Percentiles rank a stretch among this genome's conserved stretches.
Evolutionary conservation across 2,797 vertebrate species (phyloP).

Genomic region (Schizopygopsis pylzovi): DNA sequence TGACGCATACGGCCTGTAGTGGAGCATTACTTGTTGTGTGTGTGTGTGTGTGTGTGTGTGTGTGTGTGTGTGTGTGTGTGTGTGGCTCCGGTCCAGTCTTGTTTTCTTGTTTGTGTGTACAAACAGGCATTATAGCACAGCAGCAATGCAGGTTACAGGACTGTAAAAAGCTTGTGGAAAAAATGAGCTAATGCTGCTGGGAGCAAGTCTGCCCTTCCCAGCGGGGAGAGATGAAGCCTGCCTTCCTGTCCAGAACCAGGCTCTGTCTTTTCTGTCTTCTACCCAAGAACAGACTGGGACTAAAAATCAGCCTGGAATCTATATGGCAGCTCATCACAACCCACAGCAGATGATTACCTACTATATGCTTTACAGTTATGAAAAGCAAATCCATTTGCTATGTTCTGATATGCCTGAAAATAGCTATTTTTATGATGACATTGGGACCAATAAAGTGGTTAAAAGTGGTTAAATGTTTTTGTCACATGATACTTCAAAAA

Average conservation of each 20-base stretch:
- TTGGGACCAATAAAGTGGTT: neutral
- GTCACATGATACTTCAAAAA: neutral
- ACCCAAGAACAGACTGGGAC: neutral
- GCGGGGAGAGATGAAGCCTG: slow-evolving; percentile 51
- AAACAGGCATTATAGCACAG: slow-evolving; percentile 69
- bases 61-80: slow-evolving; percentile 46
- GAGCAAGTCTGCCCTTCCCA: slow-evolving; percentile 58
- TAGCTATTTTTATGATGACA: neutral
- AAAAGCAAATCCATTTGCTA: no score
- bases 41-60: slow-evolving; percentile 61
- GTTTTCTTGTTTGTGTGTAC: slow-evolving; percentile 73
- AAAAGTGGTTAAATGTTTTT: neutral
- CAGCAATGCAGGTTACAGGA: slow-evolving; percentile 74
- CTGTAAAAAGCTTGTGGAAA: slow-evolving; percentile 79
- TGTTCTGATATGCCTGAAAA: neutral
- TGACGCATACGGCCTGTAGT: slow-evolving; percentile 69
- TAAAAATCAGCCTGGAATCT: neutral
- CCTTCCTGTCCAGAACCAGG: slow-evolving; percentile 18
- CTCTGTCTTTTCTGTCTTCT: slow-evolving; percentile 11
- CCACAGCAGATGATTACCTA: neutral
- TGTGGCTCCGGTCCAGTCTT: slow-evolving; percentile 69
- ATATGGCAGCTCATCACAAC: neutral
- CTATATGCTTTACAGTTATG: neutral
- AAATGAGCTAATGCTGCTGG: slow-evolving; percentile 77
- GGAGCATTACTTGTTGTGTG: slow-evolving; percentile 16